Conservation (phyloP, 2,888 invertebrate genomes). For the Drepanosiphum platanoidis region DNA sequence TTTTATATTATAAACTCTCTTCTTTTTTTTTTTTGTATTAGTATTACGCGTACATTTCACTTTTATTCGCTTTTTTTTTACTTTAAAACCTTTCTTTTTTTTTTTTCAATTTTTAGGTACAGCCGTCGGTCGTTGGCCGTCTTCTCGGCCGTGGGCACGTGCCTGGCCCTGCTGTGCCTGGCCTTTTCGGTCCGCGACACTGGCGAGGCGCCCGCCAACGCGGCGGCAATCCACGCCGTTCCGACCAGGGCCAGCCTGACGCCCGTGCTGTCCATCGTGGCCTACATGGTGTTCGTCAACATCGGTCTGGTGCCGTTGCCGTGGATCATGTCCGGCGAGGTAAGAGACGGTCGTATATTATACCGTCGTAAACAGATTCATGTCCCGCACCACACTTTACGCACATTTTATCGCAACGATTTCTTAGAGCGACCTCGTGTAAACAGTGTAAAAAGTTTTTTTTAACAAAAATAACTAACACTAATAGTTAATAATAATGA, state of each 20-base stretch:
- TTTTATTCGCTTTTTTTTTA: too few relatives aligned
- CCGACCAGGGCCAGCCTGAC: conserved; percentile 65
- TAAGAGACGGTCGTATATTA: conserved; percentile 65
- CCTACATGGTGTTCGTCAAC: conserved; percentile 73
- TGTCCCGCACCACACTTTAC: too few relatives aligned
- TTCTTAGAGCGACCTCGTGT: too few relatives aligned
- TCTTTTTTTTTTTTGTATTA: too few relatives aligned
- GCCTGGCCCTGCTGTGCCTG: conserved; percentile 72
- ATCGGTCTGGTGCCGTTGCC: conserved; percentile 76
- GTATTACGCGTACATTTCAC: too few relatives aligned
- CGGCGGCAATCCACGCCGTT: conserved; percentile 65
- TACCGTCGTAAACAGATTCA: background rate
- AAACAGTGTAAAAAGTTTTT: too few relatives aligned
- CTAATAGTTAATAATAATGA: too few relatives aligned
- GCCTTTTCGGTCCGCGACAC: conserved; percentile 68
- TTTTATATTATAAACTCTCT: too few relatives aligned
- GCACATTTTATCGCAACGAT: too few relatives aligned
- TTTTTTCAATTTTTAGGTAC: too few relatives aligned
- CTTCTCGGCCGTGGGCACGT: conserved; percentile 74
- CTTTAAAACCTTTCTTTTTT: too few relatives aligned
- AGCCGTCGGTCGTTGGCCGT: conserved; percentile 75
- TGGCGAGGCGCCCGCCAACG: conserved; percentile 64
- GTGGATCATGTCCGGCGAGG: conserved; percentile 80
- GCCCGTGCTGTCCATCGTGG: conserved; percentile 70
- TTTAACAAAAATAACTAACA: too few relatives aligned